Percentiles rank a stretch among this genome's conserved stretches.
phyloP scores from a whole-genome alignment of 2,113 vertebrate species.

The Hippopotamus amphibius region DNA sequence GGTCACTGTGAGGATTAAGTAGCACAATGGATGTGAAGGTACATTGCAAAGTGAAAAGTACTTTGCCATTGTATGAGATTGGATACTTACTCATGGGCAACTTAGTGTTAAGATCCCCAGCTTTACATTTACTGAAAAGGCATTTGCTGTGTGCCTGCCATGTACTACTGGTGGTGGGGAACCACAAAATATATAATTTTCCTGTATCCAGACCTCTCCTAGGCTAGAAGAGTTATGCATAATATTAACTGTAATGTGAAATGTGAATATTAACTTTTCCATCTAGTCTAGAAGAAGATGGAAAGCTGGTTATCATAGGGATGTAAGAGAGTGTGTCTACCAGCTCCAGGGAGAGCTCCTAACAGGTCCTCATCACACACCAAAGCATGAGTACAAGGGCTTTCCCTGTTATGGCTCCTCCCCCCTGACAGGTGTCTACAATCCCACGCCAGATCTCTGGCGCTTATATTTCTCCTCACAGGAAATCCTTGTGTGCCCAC shows the following conservation, averaged over 20 bases:
- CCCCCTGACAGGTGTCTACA: neutral
- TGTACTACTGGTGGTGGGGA: neutral
- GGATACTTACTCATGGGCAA: neutral
- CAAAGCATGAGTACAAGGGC: neutral
- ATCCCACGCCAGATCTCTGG: neutral
- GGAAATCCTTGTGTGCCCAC: neutral
- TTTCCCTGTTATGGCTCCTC: neutral
- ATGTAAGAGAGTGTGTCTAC: neutral
- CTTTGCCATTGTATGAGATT: neutral
- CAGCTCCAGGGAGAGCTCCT: neutral
- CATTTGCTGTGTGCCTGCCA: neutral
- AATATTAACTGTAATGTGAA: neutral
- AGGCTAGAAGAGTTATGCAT: neutral
- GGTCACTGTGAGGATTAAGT: neutral
- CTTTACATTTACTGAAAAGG: neutral
- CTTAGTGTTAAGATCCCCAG: neutral
- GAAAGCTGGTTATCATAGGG: neutral
- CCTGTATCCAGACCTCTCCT: neutral
- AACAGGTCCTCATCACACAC: neutral
- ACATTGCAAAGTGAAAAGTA: neutral
- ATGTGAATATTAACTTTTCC: no score
- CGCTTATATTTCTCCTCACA: neutral
- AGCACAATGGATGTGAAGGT: neutral
- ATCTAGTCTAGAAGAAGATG: no score
- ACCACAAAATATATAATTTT: neutral